Conservation (phyloP, 2,113 vertebrate species). For the Atlantisia rogersi region DNA sequence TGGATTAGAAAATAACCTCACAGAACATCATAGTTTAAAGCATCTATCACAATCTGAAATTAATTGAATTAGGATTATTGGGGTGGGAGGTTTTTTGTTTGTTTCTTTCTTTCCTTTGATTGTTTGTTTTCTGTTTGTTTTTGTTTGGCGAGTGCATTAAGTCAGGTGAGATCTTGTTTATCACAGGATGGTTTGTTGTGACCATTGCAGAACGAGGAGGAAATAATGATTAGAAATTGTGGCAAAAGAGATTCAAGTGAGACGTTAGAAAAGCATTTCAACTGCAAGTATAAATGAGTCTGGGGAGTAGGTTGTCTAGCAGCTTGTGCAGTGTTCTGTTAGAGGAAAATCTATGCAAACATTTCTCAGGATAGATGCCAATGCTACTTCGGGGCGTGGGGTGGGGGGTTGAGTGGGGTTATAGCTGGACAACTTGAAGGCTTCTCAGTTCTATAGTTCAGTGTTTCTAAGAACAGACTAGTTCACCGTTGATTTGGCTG, state of each 20-base stretch:
- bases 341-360: not conserved
- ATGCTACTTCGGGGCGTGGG: not conserved
- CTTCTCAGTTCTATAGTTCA: not conserved
- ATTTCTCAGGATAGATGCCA: not conserved
- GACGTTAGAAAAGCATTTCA: not conserved
- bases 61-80: not conserved
- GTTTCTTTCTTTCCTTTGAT: not conserved
- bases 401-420: not conserved
- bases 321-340: not conserved
- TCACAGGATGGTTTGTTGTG: not conserved
- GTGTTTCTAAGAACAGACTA: not conserved
- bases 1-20: not conserved
- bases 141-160: not conserved
- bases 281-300: not conserved
- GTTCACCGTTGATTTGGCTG: not conserved
- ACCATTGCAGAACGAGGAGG: not conserved
- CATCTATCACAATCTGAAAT: not conserved
- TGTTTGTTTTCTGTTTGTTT: not conserved
- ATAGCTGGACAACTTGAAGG: not conserved
- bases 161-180: not conserved
- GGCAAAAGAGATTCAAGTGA: not conserved
- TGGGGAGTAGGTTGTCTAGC: not conserved
- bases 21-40: not conserved
- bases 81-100: not conserved
- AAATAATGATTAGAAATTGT: not conserved